Evolutionary conservation across 1,140 invertebrate genomes (phyloP), one percentile per base, ranked within the genome.

Genomic region (Aphelenchoides fujianensis): DNA sequence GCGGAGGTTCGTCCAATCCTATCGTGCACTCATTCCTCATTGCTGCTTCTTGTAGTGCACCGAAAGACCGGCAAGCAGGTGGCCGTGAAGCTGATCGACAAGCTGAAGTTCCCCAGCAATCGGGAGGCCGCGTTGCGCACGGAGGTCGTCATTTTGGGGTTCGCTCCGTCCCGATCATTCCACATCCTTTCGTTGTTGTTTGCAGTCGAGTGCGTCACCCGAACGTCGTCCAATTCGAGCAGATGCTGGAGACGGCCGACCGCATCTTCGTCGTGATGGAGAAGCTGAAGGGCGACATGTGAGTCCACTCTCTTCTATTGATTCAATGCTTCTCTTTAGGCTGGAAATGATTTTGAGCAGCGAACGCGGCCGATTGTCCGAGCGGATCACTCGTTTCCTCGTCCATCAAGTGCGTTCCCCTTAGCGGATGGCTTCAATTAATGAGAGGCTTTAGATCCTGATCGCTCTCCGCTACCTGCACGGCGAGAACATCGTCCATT

Each of bases 291-390:
- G 88, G 95, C 0, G 96, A 98, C 85, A 98, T 98, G 96, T 41
- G n/a, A n/a, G n/a, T n/a, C n/a, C n/a, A n/a, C n/a, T n/a, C n/a
- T n/a, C n/a, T n/a, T n/a, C n/a, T n/a, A n/a, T n/a, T n/a, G n/a
- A n/a, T n/a, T n/a, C n/a, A n/a, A n/a, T n/a, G n/a, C n/a, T n/a
- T n/a, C n/a, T n/a, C n/a, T n/a, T n/a, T n/a, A n/a, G n/a, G n/a
- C n/a, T 98, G 52, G 96, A 99, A 87, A 98, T 98, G 96, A 99
- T 99, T 81, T 86, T 98, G 3, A 94, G 91, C 0, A 93, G 92
- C 81, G 91, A 95, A 74, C 90, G 90, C 41, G 92, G 93, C 3
- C 87, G 94, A 27, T 89, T 99, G 0, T 92, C 90, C 23, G 96
- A 98, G 85, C 86, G 95, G 66, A 91, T 94, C 67, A 97, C 95